phyloP scores from a whole-genome alignment of 2,888 invertebrate genomes.

The Halictus ligatus region DNA sequence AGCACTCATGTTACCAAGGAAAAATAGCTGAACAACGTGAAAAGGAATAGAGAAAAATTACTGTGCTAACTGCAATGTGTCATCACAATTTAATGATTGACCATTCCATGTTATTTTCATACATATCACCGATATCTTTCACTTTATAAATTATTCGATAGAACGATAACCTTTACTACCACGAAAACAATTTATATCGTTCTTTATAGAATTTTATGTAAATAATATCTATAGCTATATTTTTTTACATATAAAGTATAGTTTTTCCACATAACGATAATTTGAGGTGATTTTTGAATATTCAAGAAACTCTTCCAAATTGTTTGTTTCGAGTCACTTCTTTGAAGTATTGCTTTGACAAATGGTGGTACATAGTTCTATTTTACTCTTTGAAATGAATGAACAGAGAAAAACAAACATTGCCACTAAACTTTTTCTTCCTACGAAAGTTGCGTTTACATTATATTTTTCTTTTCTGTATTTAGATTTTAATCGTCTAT shows the following conservation, averaged over 20 bases:
- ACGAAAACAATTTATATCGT: neutral
- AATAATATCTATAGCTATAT: neutral
- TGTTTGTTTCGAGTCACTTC: neutral
- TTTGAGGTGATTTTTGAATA: neutral
- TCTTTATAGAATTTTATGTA: neutral
- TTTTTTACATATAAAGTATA: neutral
- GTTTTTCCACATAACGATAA: neutral
- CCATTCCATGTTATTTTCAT: conserved; percentile 25
- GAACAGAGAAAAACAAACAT: neutral
- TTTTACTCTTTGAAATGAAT: neutral
- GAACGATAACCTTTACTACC: too few species aligned
- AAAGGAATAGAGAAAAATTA: neutral
- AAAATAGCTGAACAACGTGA: conserved; percentile 43
- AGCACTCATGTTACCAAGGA: conserved; percentile 51
- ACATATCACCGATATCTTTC: neutral
- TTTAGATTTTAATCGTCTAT: neutral
- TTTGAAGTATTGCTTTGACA: neutral
- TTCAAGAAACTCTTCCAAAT: neutral
- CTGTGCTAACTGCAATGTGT: conserved; percentile 33
- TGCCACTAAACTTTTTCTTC: neutral
- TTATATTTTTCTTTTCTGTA: neutral
- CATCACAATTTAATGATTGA: conserved; percentile 15
- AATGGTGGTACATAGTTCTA: neutral
- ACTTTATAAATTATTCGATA: neutral
- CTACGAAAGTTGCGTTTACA: neutral